phyloP scores from a whole-genome alignment of 2,113 vertebrate species.

The Corythaeola cristata region DNA sequence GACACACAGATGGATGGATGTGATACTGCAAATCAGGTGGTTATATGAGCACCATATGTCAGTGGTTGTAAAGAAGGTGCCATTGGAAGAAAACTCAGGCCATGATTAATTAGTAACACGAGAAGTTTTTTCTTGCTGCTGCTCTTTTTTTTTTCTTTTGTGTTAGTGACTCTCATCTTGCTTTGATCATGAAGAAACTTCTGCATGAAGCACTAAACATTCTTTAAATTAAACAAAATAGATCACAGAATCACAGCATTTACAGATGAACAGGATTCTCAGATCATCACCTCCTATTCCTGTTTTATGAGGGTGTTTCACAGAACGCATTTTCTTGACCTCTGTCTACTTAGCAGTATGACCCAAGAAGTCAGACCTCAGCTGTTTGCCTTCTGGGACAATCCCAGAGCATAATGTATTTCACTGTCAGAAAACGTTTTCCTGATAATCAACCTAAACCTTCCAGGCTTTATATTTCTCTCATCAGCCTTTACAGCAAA shows the following conservation, averaged over 20 bases:
- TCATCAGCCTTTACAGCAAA: not conserved
- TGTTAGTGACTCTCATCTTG: not conserved
- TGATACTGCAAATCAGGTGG: not conserved
- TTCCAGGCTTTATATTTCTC: not conserved
- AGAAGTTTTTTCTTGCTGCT: not conserved
- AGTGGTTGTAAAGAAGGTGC: not conserved
- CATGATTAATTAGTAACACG: not conserved
- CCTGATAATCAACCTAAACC: not conserved
- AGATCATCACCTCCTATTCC: not conserved
- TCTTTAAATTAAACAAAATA: not conserved
- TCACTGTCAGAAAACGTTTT: not conserved
- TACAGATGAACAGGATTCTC: not conserved
- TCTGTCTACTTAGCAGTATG: not conserved
- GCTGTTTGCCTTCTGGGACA: not conserved
- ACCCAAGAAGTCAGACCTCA: not conserved
- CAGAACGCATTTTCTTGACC: not conserved
- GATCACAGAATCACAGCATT: not conserved
- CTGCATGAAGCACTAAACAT: not conserved
- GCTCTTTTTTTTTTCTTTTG: not conserved
- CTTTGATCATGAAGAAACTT: not conserved
- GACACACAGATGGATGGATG: not conserved
- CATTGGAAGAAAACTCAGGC: not conserved
- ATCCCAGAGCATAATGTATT: not conserved
- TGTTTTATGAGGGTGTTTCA: not conserved
- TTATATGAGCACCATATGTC: conserved; percentile 10